Conservation (phyloP, 2,113 vertebrate species). For the Carlito syrichta region DNA sequence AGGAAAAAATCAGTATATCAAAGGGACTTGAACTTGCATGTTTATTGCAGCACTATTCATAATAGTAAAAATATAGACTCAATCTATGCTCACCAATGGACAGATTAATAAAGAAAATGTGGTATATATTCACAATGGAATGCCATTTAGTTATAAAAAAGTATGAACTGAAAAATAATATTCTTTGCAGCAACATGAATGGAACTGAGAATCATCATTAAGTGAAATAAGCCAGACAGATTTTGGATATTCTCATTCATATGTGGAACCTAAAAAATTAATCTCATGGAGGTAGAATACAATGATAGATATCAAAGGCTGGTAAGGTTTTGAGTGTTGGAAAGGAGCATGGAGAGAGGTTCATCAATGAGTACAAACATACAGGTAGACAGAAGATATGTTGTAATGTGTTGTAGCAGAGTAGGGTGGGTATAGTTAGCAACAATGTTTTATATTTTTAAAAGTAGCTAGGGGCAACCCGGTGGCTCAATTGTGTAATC, state of each 20-base stretch:
- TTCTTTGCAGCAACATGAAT: background rate
- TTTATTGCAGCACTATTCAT: background rate
- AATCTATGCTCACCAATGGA: too few relatives aligned
- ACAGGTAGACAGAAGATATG: background rate
- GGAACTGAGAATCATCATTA: background rate
- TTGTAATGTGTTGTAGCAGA: background rate
- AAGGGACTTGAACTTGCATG: background rate
- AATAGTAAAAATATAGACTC: too few relatives aligned
- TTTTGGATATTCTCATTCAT: background rate
- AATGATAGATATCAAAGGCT: background rate
- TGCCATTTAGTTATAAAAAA: background rate
- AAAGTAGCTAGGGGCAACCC: too few relatives aligned
- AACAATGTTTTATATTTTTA: background rate
- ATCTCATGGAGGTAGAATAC: background rate
- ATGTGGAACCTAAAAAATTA: background rate
- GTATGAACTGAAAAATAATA: background rate
- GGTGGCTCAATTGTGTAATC: too few relatives aligned
- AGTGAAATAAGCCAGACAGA: background rate
- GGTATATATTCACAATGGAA: background rate
- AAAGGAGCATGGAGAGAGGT: background rate
- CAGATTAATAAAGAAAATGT: too few relatives aligned
- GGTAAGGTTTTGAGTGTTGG: background rate
- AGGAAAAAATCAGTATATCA: background rate
- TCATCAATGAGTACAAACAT: background rate
- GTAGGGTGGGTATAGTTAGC: background rate